phyloP scores from a whole-genome alignment of 2,797 vertebrate genomes.

The Leptodactylus fallax region DNA sequence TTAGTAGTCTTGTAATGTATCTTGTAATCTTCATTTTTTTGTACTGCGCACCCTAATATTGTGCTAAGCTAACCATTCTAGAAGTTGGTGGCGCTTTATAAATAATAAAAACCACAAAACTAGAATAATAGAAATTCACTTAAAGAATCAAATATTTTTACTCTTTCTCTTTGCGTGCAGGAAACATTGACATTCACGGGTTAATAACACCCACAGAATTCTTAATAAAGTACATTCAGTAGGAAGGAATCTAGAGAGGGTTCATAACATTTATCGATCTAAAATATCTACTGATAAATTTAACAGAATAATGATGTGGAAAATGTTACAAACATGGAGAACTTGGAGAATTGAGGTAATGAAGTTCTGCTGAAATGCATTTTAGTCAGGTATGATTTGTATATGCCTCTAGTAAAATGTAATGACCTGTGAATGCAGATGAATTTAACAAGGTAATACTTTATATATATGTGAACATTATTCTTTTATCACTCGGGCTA shows the following conservation, averaged over 20 bases:
- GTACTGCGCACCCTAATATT: no score
- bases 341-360: conserved; percentile 31
- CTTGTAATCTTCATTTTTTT: no score
- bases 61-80: no score
- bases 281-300: conserved; percentile 46
- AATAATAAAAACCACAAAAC: no score
- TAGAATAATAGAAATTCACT: no score
- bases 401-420: conserved; percentile 47
- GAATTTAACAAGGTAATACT: conserved; percentile 47
- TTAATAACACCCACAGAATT: background rate
- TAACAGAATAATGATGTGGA: conserved; percentile 40
- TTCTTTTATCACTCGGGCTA: conserved; percentile 46
- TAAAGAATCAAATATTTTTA: background rate
- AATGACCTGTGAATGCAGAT: conserved; percentile 39
- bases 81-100: no score
- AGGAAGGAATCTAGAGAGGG: background rate
- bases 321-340: conserved; percentile 44
- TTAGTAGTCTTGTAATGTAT: no score
- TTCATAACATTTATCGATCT: conserved; percentile 59
- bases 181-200: background rate
- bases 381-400: conserved; percentile 43
- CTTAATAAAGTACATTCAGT: conserved; percentile 33
- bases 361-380: conserved; percentile 43
- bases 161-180: background rate
- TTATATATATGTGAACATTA: conserved; percentile 40